These are phyloP conservation scores for Micropoecilia bifurca DNA, from an alignment of 2,797 vertebrate genomes.

Conservation along the genomic window DNA sequence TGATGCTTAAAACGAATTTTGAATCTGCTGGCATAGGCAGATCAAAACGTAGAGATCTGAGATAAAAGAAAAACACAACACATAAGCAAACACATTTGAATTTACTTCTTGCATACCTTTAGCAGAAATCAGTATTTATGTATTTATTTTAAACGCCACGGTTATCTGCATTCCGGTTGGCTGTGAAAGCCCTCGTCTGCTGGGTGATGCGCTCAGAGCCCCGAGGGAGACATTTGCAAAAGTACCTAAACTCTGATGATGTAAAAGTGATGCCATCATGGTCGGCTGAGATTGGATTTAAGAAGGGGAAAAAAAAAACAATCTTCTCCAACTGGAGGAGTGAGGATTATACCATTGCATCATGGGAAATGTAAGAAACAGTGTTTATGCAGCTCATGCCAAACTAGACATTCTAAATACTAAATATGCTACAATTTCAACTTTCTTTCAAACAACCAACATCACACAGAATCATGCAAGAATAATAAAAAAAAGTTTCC, in stretches of 20 bases:
- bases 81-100: not conserved
- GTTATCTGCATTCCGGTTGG: not conserved
- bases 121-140: not conserved
- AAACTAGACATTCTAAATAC: not conserved
- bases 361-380: constrained; percentile 1
- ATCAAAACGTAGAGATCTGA: not conserved
- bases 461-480: constrained; percentile 2
- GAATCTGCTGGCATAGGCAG: not conserved
- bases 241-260: not conserved
- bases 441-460: not conserved
- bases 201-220: not conserved
- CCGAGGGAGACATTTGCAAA: not conserved
- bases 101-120: not conserved
- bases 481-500: constrained; percentile 8
- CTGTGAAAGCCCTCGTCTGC: not conserved
- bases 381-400: not conserved
- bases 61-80: not conserved
- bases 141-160: not conserved
- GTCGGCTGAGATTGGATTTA: not conserved
- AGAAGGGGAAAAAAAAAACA: not conserved
- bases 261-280: constrained; percentile 1
- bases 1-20: not conserved
- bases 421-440: not conserved
- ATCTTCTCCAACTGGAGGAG: not conserved
- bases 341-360: constrained; percentile 6